Percentiles rank a stretch among this genome's conserved stretches.
Conservation (phyloP, 2,888 invertebrate genomes). For the Andrena flavipes region DNA sequence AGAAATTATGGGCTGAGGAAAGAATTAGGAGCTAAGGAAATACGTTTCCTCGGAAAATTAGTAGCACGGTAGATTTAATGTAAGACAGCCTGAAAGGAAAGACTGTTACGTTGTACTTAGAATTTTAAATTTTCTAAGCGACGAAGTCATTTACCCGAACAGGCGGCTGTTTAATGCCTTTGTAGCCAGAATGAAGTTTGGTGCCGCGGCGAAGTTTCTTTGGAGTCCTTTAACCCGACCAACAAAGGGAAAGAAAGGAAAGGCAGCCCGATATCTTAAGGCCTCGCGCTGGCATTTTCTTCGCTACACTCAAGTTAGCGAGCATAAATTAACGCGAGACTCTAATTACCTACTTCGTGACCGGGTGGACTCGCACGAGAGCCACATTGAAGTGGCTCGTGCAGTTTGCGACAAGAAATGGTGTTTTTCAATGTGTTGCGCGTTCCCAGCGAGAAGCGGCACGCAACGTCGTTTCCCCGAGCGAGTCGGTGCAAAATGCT, state of each 20-base stretch:
- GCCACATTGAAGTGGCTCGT: conserved; percentile 31
- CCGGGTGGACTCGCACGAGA: conserved; percentile 35
- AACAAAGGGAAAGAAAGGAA: conserved; percentile 30
- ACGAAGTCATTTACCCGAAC: background rate
- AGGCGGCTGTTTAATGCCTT: too few relatives aligned
- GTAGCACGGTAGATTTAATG: too few relatives aligned
- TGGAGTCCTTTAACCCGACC: background rate
- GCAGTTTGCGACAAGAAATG: conserved; percentile 17
- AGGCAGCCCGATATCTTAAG: conserved; percentile 11
- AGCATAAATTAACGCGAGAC: conserved; percentile 58
- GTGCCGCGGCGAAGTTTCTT: background rate
- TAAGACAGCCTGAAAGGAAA: too few relatives aligned
- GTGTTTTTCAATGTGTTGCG: conserved; percentile 32
- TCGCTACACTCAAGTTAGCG: conserved; percentile 26
- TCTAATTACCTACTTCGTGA: conserved; percentile 60
- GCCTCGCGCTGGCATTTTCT: conserved; percentile 23
- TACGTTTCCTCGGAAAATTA: too few relatives aligned
- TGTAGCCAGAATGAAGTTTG: background rate
- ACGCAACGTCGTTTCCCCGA: conserved; percentile 37
- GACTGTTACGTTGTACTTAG: too few relatives aligned
- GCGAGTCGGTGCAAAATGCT: background rate
- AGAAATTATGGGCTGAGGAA: background rate
- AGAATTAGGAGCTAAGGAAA: too few relatives aligned
- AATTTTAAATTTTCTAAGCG: too few relatives aligned
- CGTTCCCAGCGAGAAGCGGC: conserved; percentile 44